phyloP scores from a whole-genome alignment of 2,888 invertebrate species.

The Philereme vetulata region DNA sequence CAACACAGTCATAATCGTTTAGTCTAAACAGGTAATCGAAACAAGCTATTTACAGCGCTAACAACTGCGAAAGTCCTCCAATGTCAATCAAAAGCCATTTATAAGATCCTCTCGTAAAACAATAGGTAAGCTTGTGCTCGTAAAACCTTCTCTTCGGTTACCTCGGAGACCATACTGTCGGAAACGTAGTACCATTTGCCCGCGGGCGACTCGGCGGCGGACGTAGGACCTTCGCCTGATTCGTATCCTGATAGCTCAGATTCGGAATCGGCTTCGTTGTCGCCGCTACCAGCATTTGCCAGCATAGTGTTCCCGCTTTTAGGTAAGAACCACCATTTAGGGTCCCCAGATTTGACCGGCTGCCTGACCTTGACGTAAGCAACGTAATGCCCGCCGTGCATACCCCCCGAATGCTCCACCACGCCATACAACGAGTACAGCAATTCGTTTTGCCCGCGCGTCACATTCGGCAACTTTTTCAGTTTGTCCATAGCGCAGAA shows the following conservation, averaged over 20 bases:
- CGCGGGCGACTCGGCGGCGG: slow-evolving; percentile 72
- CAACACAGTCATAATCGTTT: neutral
- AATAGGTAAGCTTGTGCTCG: slow-evolving; percentile 96
- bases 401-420: slow-evolving; percentile 96
- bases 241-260: slow-evolving; percentile 83
- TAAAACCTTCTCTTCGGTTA: slow-evolving; percentile 91
- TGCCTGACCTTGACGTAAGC: slow-evolving; percentile 96
- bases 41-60: slow-evolving; percentile 65
- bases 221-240: slow-evolving; percentile 73
- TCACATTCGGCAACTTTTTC: slow-evolving; percentile 84
- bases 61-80: slow-evolving; percentile 13
- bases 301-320: slow-evolving; percentile 81
- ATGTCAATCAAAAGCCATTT: slow-evolving; percentile 62
- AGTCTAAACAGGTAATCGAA: slow-evolving; percentile 29
- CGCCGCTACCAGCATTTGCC: slow-evolving; percentile 70
- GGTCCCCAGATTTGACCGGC: slow-evolving; percentile 84
- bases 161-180: slow-evolving; percentile 93
- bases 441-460: slow-evolving; percentile 86
- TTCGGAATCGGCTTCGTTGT: slow-evolving; percentile 77
- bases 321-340: slow-evolving; percentile 89
- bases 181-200: slow-evolving; percentile 98
- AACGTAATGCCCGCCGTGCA: slow-evolving; percentile 94
- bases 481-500: slow-evolving; percentile 90
- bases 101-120: slow-evolving; percentile 97
- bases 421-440: slow-evolving; percentile 97